Evolutionary conservation across 2,797 vertebrate genomes (phyloP).

Genomic region (Cryptoblepharus egeriae): DNA sequence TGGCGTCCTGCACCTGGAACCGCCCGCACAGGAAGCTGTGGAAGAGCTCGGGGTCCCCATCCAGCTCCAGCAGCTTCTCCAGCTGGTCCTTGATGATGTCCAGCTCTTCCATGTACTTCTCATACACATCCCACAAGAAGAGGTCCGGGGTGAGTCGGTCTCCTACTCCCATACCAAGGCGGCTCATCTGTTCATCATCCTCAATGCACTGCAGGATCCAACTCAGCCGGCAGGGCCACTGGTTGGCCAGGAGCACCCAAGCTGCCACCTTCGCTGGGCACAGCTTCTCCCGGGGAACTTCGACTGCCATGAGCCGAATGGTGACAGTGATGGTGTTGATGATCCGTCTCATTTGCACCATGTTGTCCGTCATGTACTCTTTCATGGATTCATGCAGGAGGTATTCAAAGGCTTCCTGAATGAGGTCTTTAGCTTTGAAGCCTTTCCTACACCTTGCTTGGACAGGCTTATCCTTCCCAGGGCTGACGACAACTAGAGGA

Average conservation of each 20-base stretch:
- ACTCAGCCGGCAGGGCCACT: constrained; percentile 86
- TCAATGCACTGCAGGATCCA: constrained; percentile 87
- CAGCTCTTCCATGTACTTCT: constrained; percentile 76
- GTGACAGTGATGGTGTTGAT: constrained; percentile 81
- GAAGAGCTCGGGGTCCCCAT: constrained; percentile 85
- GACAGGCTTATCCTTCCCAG: constrained; percentile 76
- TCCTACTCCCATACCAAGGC: constrained; percentile 40
- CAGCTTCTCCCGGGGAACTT: constrained; percentile 58
- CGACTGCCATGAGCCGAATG: constrained; percentile 75
- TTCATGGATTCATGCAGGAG: constrained; percentile 63
- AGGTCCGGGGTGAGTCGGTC: not conserved
- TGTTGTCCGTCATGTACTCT: constrained; percentile 79
- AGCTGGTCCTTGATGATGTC: constrained; percentile 75
- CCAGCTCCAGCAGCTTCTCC: constrained; percentile 80
- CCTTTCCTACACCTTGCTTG: constrained; percentile 71
- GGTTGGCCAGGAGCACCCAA: constrained; percentile 84
- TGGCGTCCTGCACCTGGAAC: constrained; percentile 77
- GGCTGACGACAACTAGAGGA: constrained; percentile 81
- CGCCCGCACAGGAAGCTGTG: constrained; percentile 81
- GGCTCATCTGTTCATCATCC: constrained; percentile 77
- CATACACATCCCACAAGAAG: constrained; percentile 80
- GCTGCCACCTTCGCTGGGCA: constrained; percentile 71
- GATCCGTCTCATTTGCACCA: constrained; percentile 82
- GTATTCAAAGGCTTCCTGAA: constrained; percentile 43
- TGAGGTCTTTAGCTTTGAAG: constrained; percentile 75